Evolutionary conservation across 1,140 invertebrate species (phyloP), one percentile per base, ranked within the genome.

Genomic region (Drosophila ananassae): DNA sequence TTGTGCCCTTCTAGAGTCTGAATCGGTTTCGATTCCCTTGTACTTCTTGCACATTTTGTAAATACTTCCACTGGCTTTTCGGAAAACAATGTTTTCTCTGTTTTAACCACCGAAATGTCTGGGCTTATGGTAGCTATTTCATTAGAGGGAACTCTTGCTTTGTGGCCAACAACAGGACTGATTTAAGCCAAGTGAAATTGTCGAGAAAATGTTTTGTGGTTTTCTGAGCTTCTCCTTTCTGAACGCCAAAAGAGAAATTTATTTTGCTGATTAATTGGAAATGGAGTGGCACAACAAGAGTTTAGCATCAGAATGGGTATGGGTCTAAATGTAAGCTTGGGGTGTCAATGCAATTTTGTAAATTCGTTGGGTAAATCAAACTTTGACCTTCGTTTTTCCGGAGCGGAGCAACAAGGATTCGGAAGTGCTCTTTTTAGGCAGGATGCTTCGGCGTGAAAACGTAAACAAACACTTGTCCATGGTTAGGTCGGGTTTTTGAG

Each of bases 401-500:
- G 44, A 47, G 32, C 12, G 17, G 51, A 34, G 68, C 71, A 73
- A 62, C 68, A 73, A 73, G 57, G 50, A 62, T 39, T 73, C 44
- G 24, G 25, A 50, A 24, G 44, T 24, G 44, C 39, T 30, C 60
- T 13, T 63, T 52, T 30, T 56, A 13, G 24, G 30, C 28, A 28
- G 54, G 53, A 54, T 59, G 41, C 34, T 34, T 37, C 37, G 58
- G 9, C 34, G 17, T 66, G 72, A 82, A 85, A 85, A 85, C 78
- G 82, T 85, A 85, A 85, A 85, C 82, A 85, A 85, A 85, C 82
- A 85, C 83, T 85, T 87, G 82, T 71, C 60, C 60, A 58, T 39
- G 47, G 54, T 39, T 54, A 41, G 48, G 67, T 69, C 66, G 66
- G 44, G 66, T 69, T 56, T 71, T 50, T 47, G 17, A 17, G 17